A percentile compares a stretch with the other conserved stretches of the same genome.
Evolutionary conservation across 2,888 invertebrate species (phyloP).

Genomic region (Drepanosiphum platanoidis): DNA sequence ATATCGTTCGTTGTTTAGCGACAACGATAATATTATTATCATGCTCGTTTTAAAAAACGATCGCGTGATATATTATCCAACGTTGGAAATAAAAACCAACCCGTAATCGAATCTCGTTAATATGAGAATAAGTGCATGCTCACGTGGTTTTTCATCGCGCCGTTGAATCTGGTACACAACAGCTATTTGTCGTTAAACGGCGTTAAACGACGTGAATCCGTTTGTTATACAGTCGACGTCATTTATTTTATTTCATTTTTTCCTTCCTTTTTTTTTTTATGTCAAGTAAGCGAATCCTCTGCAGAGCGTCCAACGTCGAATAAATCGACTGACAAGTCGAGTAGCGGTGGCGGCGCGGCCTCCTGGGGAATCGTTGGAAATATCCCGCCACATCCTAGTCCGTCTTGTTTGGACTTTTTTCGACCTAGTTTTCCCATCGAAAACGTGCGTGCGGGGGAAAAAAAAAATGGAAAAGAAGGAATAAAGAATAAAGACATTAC

Average conservation of each 20-base stretch:
- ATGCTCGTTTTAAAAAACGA: not conserved
- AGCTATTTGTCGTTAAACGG: not conserved
- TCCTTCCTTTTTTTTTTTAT: not conserved
- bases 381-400: not conserved
- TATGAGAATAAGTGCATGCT: not conserved
- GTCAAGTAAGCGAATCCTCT: conserved; percentile 17
- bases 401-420: not conserved
- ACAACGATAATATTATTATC: too few relatives aligned
- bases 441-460: not conserved
- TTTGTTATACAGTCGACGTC: conserved; percentile 12
- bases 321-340: conserved; percentile 25
- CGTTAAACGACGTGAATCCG: not conserved
- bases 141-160: not conserved
- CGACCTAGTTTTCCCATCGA: not conserved
- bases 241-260: conserved; percentile 1
- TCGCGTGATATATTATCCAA: not conserved
- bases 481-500: not conserved
- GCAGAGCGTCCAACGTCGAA: conserved; percentile 3
- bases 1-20: too few relatives aligned
- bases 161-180: not conserved
- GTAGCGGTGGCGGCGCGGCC: not conserved
- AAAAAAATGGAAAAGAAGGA: not conserved
- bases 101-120: not conserved
- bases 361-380: conserved; percentile 30
- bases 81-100: not conserved